These are phyloP conservation scores for Drosophila emarginata DNA, from an alignment of 2,888 invertebrate species.

Conservation along the genomic window DNA sequence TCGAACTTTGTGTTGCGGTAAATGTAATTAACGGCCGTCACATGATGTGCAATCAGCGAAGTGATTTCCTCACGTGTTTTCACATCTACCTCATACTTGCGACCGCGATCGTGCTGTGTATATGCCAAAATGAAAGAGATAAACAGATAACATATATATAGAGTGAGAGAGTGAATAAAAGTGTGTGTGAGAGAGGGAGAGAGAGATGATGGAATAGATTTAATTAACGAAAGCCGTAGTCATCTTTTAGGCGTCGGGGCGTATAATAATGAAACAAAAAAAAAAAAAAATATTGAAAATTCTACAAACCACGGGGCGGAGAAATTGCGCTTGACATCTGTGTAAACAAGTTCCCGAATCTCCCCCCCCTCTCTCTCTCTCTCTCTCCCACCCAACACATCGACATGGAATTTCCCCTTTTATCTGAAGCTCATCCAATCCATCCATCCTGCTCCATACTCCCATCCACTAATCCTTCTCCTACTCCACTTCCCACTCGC, in stretches of 20 bases:
- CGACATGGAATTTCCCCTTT: slow-evolving; percentile 49
- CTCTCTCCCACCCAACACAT: background rate
- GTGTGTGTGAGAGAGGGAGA: background rate
- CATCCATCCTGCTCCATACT: slow-evolving; percentile 21
- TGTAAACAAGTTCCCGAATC: slow-evolving; percentile 33
- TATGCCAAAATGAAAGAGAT: slow-evolving; percentile 30
- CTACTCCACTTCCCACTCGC: background rate
- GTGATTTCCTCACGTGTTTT: slow-evolving; percentile 98
- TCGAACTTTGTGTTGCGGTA: slow-evolving; percentile 97
- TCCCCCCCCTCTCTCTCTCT: slow-evolving; percentile 37
- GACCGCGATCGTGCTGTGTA: slow-evolving; percentile 88
- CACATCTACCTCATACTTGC: slow-evolving; percentile 88
- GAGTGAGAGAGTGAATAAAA: background rate
- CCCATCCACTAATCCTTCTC: background rate
- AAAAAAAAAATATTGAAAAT: slow-evolving; percentile 41
- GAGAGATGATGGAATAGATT: slow-evolving; percentile 28
- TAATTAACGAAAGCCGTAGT: slow-evolving; percentile 43
- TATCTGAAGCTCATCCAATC: slow-evolving; percentile 33
- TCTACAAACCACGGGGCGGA: slow-evolving; percentile 53
- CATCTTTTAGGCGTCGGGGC: slow-evolving; percentile 34
- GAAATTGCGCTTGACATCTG: slow-evolving; percentile 64
- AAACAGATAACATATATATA: background rate
- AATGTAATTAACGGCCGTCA: slow-evolving; percentile 98
- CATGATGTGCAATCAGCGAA: slow-evolving; percentile 98
- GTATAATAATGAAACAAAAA: slow-evolving; percentile 38